Base-by-base conservation (phyloP, 2,797 vertebrate genomes). In the Diplodus puntazzo region DNA sequence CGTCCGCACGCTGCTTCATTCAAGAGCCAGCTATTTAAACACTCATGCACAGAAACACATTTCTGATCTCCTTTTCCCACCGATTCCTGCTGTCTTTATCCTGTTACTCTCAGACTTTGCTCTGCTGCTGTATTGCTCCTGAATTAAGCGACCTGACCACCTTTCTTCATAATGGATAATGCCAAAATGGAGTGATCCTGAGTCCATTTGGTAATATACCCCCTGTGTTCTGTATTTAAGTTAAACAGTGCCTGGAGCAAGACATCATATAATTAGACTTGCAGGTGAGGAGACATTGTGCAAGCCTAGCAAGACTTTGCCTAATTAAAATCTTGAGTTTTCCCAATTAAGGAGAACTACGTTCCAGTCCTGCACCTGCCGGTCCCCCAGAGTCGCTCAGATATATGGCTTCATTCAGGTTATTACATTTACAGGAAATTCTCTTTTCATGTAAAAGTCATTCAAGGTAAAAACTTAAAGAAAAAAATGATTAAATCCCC, bases 301-400 rank as follows among this genome's bases (percentile, higher is more conserved):
- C 84, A 80, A 85, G 46, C 73, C n/a, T 13, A 58, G 86, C 84
- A 86, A 79, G 60, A 69, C 46, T 77, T 30, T 48, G 54, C 13
- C 73, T 85, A 76, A 90, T 90, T 87, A 82, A 88, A 85, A 87
- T 68, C 45, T 69, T 45, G 58, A 79, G 34, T 73, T 87, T 71
- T 30, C 21, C 70, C 70, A 72, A 73, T 86, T 75, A 80, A 81
- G 58, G 61, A 50, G 46, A 84, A 80, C 76, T 76, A 70, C 20
- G 39, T 65, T 81, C 54, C 81, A 49, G 48, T 75, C 55, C 53
- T 52, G 57, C 69, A 67, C 50, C 63, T 59, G 68, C 43, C 18
- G 7, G n/a, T n/a, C 50, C 82, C 80, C 73, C 42, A 34, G 70
- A 80, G 69, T 72, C 64, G 18, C 73, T 72, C 65, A 27, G 75